Percentiles rank a stretch among this genome's conserved stretches.
These are phyloP conservation scores for Gallinago jamesoni DNA, from an alignment of 2,113 vertebrate genomes.

Conservation along the genomic window DNA sequence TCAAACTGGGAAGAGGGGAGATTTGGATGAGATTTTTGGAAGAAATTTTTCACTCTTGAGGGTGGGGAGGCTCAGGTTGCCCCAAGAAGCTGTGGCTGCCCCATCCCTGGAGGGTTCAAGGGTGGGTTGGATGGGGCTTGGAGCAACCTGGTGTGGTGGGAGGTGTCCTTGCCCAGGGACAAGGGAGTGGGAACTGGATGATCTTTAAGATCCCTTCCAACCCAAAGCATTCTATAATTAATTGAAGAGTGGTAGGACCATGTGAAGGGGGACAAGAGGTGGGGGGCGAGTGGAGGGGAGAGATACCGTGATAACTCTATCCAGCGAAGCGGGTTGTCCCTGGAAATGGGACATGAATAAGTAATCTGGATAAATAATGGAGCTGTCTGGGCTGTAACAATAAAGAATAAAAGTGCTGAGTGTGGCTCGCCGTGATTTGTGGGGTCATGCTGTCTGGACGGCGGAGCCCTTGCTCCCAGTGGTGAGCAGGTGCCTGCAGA, in stretches of 20 bases:
- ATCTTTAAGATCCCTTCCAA: too few species aligned
- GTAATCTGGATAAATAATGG: slow-evolving; percentile 63
- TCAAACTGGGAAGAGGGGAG: too few species aligned
- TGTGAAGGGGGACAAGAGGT: not conserved
- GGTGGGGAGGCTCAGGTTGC: too few species aligned
- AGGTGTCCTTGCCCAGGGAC: too few species aligned
- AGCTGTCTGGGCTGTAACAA: slow-evolving; percentile 62
- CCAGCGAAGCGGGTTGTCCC: not conserved
- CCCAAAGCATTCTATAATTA: too few species aligned
- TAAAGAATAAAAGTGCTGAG: slow-evolving; percentile 69
- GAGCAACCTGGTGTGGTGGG: too few species aligned
- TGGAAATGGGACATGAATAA: slow-evolving; percentile 61
- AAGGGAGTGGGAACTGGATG: too few species aligned
- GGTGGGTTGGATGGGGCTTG: too few species aligned
- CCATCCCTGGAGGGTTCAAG: too few species aligned
- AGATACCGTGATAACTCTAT: not conserved
- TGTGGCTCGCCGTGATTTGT: slow-evolving; percentile 51
- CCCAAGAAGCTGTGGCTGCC: too few species aligned
- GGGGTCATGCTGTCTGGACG: not conserved
- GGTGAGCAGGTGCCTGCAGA: not conserved
- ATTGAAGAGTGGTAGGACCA: accelerated
- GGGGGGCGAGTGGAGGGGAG: not conserved
- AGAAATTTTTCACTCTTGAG: too few species aligned
- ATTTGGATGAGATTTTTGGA: too few species aligned
- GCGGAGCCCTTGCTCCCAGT: not conserved